phyloP scores from a whole-genome alignment of 1,140 invertebrate genomes.

The Campoletis sonorensis region DNA sequence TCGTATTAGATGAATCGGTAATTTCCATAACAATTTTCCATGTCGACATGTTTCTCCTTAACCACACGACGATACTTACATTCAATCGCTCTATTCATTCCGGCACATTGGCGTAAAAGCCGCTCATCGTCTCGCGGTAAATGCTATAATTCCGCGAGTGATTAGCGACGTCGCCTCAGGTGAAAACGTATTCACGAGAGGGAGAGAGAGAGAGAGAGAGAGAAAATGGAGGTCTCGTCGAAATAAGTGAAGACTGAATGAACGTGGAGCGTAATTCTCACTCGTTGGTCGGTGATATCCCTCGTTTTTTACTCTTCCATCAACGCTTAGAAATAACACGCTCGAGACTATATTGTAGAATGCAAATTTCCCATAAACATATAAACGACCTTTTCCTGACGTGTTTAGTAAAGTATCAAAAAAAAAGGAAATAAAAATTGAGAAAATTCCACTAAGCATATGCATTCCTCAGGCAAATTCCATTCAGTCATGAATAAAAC shows the following conservation, averaged over 20 bases:
- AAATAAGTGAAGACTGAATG: not conserved
- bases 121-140: conserved; percentile 1
- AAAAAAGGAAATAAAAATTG: too few relatives aligned
- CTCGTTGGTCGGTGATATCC: not conserved
- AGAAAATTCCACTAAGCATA: too few relatives aligned
- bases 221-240: not conserved
- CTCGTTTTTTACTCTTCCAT: not conserved
- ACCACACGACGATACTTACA: not conserved
- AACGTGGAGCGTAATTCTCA: not conserved
- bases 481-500: too few relatives aligned
- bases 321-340: not conserved
- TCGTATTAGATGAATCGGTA: too few relatives aligned
- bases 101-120: not conserved
- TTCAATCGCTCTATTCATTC: conserved; percentile 17
- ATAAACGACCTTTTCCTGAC: not conserved
- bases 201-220: too few relatives aligned
- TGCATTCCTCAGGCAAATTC: too few relatives aligned
- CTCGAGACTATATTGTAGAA: not conserved
- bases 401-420: too few relatives aligned
- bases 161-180: conserved; percentile 20
- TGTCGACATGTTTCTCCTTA: not conserved
- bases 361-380: not conserved
- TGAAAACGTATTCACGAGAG: conserved; percentile 26
- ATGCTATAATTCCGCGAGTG: conserved; percentile 9
- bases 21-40: not conserved